These are phyloP conservation scores for Solen grandis DNA, from an alignment of 1,140 invertebrate species.

Conservation along the genomic window DNA sequence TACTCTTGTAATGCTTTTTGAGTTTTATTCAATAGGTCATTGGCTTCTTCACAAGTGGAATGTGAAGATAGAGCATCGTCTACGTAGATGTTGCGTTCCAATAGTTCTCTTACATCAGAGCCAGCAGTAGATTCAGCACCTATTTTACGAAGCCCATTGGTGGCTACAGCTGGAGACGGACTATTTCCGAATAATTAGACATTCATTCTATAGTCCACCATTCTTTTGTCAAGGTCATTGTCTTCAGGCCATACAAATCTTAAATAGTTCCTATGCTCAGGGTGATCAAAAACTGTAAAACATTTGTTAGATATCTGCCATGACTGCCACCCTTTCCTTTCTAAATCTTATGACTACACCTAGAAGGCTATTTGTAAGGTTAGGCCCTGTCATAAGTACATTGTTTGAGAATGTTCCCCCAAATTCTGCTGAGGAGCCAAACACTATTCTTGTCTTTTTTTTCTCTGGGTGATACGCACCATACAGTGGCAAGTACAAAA, in stretches of 20 bases:
- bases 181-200: constrained; percentile 53
- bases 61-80: constrained; percentile 26
- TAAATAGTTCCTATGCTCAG: constrained; percentile 48
- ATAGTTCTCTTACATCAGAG: neutral
- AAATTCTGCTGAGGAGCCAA: constrained; percentile 26
- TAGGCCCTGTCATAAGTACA: constrained; percentile 30
- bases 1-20: constrained; percentile 3
- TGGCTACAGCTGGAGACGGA: constrained; percentile 51
- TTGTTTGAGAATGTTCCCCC: constrained; percentile 30
- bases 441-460: neutral
- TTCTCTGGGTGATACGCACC: neutral
- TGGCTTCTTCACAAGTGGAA: neutral
- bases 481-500: neutral
- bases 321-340: constrained; percentile 26
- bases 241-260: constrained; percentile 44
- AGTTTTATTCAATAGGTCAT: constrained; percentile 14
- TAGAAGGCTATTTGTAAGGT: constrained; percentile 47
- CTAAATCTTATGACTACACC: constrained; percentile 35
- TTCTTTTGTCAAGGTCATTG: constrained; percentile 32
- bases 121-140: neutral
- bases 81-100: constrained; percentile 21
- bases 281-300: constrained; percentile 36
- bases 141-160: constrained; percentile 27
- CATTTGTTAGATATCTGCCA: constrained; percentile 47
- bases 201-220: constrained; percentile 45